Base-by-base conservation (phyloP, 2,797 vertebrate species). In the Nyctibius grandis region DNA sequence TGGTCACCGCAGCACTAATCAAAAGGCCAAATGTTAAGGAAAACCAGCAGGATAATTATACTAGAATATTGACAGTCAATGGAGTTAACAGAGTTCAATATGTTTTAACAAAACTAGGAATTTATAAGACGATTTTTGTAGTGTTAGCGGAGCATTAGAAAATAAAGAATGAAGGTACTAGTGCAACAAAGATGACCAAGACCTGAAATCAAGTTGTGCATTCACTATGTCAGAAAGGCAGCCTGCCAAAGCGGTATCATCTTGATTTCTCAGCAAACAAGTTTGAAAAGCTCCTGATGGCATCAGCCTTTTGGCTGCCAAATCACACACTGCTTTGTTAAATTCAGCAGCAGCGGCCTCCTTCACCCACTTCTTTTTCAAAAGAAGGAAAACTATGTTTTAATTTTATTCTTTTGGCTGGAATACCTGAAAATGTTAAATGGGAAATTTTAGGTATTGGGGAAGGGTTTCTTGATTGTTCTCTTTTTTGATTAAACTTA, bases 221-320 rank as follows among this genome's bases (percentile, higher is more conserved):
- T 85, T 86, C n/a, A 61, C 7, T 89, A 34, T 64, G 26, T n/a
- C 61, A 88, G 54, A 34, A 81, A 94, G 85, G 65, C 34, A 90
- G 28, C 4, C 50, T 88, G 42, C 56, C 77, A 90, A 93, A 82
- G 1, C 3, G 23, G 36, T 93, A 95, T 95, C 82, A 57, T 90
- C 83, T 91, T 94, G 83, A 95, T 94, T 96, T 91, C 88, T 85
- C 69, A 73, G 59, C 73, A 95, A 90, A 83, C 79, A 93, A 88
- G 59, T 75, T 57, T 87, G 69, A 94, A 95, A 95, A 95, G 28
- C 48, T 81, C 65, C 76, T 93, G 82, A 92, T 88, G 88, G 45
- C 61, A 88, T 83, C 42, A 75, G 69, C 25, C 38, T 85, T 92
- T 85, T 4, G 7, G 67, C 91, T 93, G 89, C 69, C 74, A 95